Conservation (phyloP, 1,140 invertebrate genomes). For the Leptopilina boulardi region DNA sequence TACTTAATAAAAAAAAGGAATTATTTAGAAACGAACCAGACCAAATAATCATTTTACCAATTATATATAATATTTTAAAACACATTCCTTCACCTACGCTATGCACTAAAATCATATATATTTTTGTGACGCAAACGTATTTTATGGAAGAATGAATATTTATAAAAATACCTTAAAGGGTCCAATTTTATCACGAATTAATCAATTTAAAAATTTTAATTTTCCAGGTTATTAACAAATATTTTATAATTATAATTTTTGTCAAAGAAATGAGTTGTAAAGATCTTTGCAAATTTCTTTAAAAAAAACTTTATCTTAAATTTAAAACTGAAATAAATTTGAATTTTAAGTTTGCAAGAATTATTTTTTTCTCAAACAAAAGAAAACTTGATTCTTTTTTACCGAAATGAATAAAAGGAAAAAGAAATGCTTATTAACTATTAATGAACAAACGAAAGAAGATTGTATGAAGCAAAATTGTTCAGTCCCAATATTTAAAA, state of each 20-base stretch:
- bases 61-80: not conserved
- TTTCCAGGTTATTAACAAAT: no score
- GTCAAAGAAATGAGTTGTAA: no score
- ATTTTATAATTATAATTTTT: no score
- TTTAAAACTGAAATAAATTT: no score
- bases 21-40: slow-evolving; percentile 22
- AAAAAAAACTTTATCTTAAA: no score
- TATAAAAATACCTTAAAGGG: not conserved
- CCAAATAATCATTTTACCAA: slow-evolving; percentile 10
- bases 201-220: not conserved
- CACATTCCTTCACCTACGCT: slow-evolving; percentile 2
- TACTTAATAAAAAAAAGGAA: not conserved
- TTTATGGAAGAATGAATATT: slow-evolving; percentile 17
- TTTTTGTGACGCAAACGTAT: slow-evolving; percentile 17
- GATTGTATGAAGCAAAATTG: not conserved
- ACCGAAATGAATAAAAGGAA: not conserved
- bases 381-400: no score
- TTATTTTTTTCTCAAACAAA: no score
- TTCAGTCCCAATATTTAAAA: slow-evolving; percentile 4
- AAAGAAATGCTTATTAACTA: not conserved
- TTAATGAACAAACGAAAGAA: not conserved
- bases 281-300: no score
- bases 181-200: slow-evolving; percentile 1
- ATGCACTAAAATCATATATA: not conserved
- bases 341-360: no score